phyloP scores from a whole-genome alignment of 30 jellyfish, hydroid and myxozoan species.

The Aurelia aurita region DNA sequence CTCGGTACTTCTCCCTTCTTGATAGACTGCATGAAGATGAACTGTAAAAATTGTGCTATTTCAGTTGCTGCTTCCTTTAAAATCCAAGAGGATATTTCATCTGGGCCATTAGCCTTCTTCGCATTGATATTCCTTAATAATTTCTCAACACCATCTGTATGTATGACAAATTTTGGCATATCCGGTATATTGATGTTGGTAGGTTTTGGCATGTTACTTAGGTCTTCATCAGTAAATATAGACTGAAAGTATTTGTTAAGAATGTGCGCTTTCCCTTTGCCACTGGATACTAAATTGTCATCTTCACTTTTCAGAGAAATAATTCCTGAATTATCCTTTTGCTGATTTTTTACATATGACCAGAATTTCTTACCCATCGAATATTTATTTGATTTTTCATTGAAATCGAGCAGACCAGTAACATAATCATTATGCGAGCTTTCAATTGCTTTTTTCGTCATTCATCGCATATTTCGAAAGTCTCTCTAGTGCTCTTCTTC shows the following conservation, averaged over 20 bases:
- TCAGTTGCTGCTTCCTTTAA: no score
- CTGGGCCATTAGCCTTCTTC: no score
- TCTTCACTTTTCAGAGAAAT: slow-evolving; percentile 2
- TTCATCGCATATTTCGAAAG: no score
- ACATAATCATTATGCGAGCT: slow-evolving; percentile 5
- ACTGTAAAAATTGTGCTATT: no score
- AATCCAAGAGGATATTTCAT: no score
- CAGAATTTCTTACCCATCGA: slow-evolving; percentile 15
- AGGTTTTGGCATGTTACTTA: not conserved
- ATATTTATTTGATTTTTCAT: not conserved
- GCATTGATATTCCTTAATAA: no score
- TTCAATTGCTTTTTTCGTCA: not conserved
- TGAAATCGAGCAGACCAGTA: slow-evolving; percentile 8
- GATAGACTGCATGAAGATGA: no score
- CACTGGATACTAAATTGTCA: slow-evolving; percentile 1
- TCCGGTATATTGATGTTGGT: slow-evolving; percentile 6
- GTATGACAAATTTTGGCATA: not conserved
- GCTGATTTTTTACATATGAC: not conserved
- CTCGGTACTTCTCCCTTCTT: no score
- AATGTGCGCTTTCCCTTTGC: not conserved
- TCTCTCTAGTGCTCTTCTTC: slow-evolving; percentile 7
- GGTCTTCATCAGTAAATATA: not conserved
- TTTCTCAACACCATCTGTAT: not conserved
- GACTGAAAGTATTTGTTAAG: no score
- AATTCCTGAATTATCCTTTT: slow-evolving; percentile 5